A percentile compares a stretch with the other conserved stretches of the same genome.
Conservation (phyloP, 2,888 invertebrate genomes). For the Rhagonycha fulva region DNA sequence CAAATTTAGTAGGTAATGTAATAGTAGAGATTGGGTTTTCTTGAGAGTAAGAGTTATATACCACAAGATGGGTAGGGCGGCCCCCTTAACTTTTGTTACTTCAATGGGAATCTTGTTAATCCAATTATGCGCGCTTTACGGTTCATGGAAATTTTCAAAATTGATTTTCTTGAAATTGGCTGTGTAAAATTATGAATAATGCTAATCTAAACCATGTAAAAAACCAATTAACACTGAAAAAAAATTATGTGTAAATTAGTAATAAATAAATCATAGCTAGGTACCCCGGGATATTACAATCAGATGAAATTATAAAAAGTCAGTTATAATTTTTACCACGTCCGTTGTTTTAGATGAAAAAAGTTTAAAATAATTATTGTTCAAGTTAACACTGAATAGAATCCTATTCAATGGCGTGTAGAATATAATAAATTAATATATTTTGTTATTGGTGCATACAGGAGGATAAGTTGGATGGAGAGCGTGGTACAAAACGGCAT, state of each 20-base stretch:
- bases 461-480: neutral
- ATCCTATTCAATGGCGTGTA: neutral
- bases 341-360: neutral
- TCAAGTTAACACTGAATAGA: neutral
- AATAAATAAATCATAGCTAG: neutral
- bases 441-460: neutral
- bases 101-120: too few species aligned
- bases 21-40: too few species aligned
- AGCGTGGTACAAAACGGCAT: neutral
- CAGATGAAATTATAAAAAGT: neutral
- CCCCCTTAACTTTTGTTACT: too few species aligned
- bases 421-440: neutral
- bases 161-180: too few species aligned
- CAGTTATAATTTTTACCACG: neutral
- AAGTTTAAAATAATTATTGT: neutral
- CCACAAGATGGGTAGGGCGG: too few species aligned
- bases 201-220: neutral
- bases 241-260: neutral
- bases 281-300: neutral
- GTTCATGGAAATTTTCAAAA: too few species aligned
- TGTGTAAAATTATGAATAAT: neutral
- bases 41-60: too few species aligned
- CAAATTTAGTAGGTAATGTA: too few species aligned
- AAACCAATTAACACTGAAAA: neutral
- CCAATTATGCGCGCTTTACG: too few species aligned